A percentile compares a stretch with the other conserved stretches of the same genome.
Evolutionary conservation across 2,888 invertebrate species (phyloP).

Genomic region (Acrobeloides nanus): DNA sequence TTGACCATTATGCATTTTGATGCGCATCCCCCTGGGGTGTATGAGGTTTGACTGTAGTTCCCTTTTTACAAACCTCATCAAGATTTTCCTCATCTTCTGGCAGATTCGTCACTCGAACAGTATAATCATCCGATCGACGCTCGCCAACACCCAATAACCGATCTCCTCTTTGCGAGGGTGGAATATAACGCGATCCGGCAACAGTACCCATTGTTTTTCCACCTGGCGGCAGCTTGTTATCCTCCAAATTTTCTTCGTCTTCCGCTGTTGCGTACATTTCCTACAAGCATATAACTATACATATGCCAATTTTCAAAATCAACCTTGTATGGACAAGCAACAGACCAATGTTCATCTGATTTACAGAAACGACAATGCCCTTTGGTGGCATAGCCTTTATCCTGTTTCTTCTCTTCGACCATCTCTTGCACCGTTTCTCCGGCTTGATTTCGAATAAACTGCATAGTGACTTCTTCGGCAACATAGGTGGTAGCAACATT

Average conservation of each 20-base stretch:
- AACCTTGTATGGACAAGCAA: constrained; percentile 94
- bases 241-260: constrained; percentile 3
- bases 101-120: constrained; percentile 91
- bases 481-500: constrained; percentile 88
- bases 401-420: constrained; percentile 21
- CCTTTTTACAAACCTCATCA: too few relatives aligned
- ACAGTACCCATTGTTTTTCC: background rate
- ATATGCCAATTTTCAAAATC: constrained; percentile 47
- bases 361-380: constrained; percentile 51
- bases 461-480: constrained; percentile 91
- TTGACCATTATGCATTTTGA: too few relatives aligned
- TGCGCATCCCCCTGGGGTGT: too few relatives aligned
- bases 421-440: constrained; percentile 55
- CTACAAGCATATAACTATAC: background rate
- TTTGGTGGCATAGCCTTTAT: constrained; percentile 12
- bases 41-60: too few relatives aligned
- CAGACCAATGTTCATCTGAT: constrained; percentile 82
- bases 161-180: background rate
- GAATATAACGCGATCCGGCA: background rate
- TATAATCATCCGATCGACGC: constrained; percentile 60
- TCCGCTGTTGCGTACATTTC: background rate
- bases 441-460: constrained; percentile 55
- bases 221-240: background rate
- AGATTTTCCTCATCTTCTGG: constrained; percentile 81
- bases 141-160: constrained; percentile 9